These are phyloP conservation scores for Capitella teleta DNA, from an alignment of 1,140 invertebrate genomes.

Conservation along the genomic window DNA sequence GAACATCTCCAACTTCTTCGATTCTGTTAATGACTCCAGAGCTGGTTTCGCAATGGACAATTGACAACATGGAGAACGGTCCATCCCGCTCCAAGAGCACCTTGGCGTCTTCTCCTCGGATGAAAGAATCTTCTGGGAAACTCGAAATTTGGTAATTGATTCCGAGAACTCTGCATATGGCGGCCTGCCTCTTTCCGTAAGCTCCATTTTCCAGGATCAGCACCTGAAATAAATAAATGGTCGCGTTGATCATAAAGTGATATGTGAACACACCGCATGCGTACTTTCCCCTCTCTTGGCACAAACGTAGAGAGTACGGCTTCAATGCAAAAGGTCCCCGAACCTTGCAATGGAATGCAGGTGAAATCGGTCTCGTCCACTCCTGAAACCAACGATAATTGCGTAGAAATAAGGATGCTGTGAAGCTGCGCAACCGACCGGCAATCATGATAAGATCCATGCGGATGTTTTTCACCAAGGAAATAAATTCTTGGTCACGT, in stretches of 20 bases:
- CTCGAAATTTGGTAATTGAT: conserved; percentile 29
- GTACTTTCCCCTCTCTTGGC: conserved; percentile 29
- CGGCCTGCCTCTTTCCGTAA: conserved; percentile 43
- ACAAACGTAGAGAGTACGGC: conserved; percentile 41
- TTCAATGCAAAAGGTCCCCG: conserved; percentile 46
- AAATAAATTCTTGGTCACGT: conserved; percentile 43
- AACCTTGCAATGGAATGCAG: conserved; percentile 44
- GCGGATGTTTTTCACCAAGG: conserved; percentile 37
- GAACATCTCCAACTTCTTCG: conserved; percentile 34
- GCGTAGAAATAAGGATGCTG: neutral
- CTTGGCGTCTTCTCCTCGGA: conserved; percentile 25
- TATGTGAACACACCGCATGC: neutral
- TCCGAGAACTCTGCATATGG: conserved; percentile 37
- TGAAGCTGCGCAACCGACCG: neutral
- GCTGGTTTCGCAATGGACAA: conserved; percentile 47
- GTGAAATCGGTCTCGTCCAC: conserved; percentile 33
- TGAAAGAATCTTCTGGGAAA: conserved; percentile 37
- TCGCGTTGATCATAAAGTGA: neutral
- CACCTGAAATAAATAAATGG: conserved; percentile 23
- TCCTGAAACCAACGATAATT: conserved; percentile 21
- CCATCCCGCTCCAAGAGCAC: conserved; percentile 19
- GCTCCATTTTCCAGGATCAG: conserved; percentile 45
- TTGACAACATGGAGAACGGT: conserved; percentile 33
- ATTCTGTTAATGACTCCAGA: conserved; percentile 46
- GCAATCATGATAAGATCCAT: neutral